Evolutionary conservation across 2,113 vertebrate genomes (phyloP).

Genomic region (Spilogale gracilis): DNA sequence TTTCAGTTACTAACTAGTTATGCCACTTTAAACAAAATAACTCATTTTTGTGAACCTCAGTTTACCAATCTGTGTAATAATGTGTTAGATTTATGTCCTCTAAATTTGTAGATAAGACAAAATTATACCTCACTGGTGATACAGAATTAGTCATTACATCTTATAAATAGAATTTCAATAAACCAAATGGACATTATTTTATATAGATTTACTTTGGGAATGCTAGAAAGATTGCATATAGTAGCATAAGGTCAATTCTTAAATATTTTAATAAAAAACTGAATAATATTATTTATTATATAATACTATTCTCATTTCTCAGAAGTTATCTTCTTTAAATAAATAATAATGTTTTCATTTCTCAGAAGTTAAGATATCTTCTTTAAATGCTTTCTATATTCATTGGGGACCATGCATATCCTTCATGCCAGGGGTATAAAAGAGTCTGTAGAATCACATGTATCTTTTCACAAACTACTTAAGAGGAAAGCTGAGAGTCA

Average conservation of each 20-base stretch:
- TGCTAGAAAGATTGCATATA: background rate
- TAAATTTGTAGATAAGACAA: background rate
- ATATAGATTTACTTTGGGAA: background rate
- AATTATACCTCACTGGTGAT: background rate
- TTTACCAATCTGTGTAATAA: conserved; percentile 40
- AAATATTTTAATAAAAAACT: conserved; percentile 2
- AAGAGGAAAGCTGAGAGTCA: background rate
- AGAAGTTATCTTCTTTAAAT: background rate
- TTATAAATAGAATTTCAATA: background rate
- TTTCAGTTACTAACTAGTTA: conserved; percentile 40
- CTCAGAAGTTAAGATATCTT: background rate
- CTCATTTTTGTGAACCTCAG: conserved; percentile 29
- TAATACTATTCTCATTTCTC: background rate
- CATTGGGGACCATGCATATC: rapidly evolving
- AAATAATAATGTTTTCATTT: background rate
- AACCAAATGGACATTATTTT: background rate
- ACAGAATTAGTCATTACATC: background rate
- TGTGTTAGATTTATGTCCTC: background rate
- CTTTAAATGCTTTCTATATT: background rate
- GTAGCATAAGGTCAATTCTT: background rate
- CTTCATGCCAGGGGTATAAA: background rate
- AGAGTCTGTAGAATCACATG: background rate
- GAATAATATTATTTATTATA: background rate
- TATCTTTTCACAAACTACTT: background rate
- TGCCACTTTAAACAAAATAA: background rate